These are phyloP conservation scores for Lasioglossum oenotherae DNA, from an alignment of 2,888 invertebrate species.

Conservation along the genomic window DNA sequence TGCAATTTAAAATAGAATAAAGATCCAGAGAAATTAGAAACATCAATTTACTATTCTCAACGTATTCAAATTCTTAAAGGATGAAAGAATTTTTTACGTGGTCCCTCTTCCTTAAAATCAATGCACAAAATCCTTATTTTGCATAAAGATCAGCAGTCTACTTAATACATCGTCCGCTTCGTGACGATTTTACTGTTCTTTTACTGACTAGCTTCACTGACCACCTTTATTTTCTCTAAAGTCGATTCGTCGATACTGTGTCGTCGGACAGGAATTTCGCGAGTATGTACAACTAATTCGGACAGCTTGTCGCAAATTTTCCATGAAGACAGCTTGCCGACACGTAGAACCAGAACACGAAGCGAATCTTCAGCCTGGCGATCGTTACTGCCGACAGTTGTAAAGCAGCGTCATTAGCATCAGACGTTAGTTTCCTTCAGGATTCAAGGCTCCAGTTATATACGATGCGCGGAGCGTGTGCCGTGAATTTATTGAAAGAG, in stretches of 20 bases:
- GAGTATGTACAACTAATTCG: not conserved
- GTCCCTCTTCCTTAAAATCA: no score
- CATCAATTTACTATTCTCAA: no score
- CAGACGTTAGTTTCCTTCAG: constrained; percentile 19
- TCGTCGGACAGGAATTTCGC: not conserved
- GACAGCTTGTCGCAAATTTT: constrained; percentile 45
- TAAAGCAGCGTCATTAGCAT: constrained; percentile 44
- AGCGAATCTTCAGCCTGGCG: not conserved
- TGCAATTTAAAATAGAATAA: no score
- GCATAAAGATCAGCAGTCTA: no score
- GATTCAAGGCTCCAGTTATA: constrained; percentile 49
- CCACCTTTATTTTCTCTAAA: not conserved
- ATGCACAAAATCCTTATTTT: no score
- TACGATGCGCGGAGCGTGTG: constrained; percentile 4
- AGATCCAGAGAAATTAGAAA: no score
- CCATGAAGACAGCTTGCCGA: constrained; percentile 46
- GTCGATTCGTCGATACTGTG: not conserved
- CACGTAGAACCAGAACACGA: not conserved
- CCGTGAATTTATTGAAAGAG: constrained; percentile 37
- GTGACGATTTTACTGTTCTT: not conserved
- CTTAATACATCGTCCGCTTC: no score
- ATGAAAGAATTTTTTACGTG: no score
- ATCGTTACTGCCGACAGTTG: constrained; percentile 42
- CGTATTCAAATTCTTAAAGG: no score
- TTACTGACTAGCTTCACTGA: not conserved